These are phyloP conservation scores for Hydroisotoma schaefferi DNA, from an alignment of 2,888 invertebrate species.

Conservation along the genomic window DNA sequence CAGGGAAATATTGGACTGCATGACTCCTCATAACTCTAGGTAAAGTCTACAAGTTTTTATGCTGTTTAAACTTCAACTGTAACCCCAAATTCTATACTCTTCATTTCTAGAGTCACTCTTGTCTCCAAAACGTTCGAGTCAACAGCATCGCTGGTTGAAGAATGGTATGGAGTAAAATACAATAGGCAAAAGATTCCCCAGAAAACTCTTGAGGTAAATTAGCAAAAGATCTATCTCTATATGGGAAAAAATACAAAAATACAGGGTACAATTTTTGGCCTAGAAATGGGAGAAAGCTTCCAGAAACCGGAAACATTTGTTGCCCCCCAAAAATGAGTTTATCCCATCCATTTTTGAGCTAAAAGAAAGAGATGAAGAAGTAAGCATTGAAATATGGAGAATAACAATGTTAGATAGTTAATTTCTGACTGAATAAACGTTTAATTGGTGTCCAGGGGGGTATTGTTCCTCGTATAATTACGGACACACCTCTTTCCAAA, in stretches of 20 bases:
- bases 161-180: conserved; percentile 90
- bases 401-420: conserved; percentile 2
- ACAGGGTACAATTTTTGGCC: conserved; percentile 31
- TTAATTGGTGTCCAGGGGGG: conserved; percentile 9
- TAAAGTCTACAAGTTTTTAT: conserved; percentile 49
- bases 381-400: conserved; percentile 49
- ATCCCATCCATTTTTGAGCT: conserved; percentile 77
- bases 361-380: conserved; percentile 61
- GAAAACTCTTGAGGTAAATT: conserved; percentile 60
- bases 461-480: conserved; percentile 56
- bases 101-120: conserved; percentile 60
- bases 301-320: conserved; percentile 59
- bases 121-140: conserved; percentile 74
- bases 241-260: neutral
- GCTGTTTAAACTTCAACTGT: neutral
- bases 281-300: conserved; percentile 58
- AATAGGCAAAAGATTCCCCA: conserved; percentile 65
- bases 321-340: conserved; percentile 85
- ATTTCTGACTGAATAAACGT: conserved; percentile 22
- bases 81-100: conserved; percentile 1
- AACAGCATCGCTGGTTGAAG: conserved; percentile 66
- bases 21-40: conserved; percentile 76
- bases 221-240: conserved; percentile 6
- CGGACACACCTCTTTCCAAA: conserved; percentile 73
- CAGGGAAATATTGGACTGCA: conserved; percentile 63